Conservation (phyloP, 92 coral and sea anemone species). For the Montipora capitata region DNA sequence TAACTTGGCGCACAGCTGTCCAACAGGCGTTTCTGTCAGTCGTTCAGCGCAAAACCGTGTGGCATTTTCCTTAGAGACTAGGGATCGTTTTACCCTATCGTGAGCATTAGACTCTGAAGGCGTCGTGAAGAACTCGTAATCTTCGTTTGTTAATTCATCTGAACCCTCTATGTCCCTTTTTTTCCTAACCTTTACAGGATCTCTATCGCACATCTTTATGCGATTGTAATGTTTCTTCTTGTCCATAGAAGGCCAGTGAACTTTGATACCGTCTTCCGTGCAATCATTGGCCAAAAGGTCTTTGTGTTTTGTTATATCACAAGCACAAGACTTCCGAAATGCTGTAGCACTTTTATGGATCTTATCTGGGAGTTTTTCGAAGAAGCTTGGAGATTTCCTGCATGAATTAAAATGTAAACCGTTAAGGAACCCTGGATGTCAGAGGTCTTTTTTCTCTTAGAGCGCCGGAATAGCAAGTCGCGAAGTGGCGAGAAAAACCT, state of each 20-base stretch:
- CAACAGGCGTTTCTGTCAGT: conserved; percentile 10
- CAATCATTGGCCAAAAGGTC: not conserved
- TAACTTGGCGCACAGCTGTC: conserved; percentile 37
- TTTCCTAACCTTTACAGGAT: not conserved
- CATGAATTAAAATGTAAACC: no score
- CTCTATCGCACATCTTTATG: conserved; percentile 17
- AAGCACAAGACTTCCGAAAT: not conserved
- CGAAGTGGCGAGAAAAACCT: no score
- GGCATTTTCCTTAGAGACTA: conserved; percentile 31
- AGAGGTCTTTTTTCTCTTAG: no score
- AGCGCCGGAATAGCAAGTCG: no score
- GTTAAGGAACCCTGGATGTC: no score
- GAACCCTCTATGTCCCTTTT: not conserved
- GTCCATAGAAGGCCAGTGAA: not conserved
- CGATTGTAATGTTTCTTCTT: not conserved
- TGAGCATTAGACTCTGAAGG: not conserved
- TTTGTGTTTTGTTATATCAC: not conserved
- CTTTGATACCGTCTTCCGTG: not conserved
- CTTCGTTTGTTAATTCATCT: conserved; percentile 29
- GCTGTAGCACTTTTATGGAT: not conserved
- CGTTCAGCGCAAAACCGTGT: conserved; percentile 14
- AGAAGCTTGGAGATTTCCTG: not conserved
- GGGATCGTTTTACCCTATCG: not conserved
- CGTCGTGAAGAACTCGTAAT: not conserved
- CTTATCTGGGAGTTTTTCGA: not conserved